phyloP scores from a whole-genome alignment of 2,888 invertebrate genomes.

The Phortica magna region DNA sequence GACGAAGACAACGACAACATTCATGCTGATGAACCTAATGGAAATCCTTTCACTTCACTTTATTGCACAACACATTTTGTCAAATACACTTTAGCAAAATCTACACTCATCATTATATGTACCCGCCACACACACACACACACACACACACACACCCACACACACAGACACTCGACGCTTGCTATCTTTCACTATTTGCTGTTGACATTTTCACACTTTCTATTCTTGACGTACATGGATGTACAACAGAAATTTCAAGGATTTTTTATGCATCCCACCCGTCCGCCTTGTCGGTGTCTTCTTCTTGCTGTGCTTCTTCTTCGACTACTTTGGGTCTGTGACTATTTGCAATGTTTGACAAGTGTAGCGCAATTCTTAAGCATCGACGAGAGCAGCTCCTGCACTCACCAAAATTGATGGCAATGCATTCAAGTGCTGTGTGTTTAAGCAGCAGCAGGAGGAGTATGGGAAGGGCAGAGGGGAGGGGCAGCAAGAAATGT shows the following conservation, averaged over 20 bases:
- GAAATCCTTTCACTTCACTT: conserved; percentile 54
- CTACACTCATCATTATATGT: neutral
- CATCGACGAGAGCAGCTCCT: neutral
- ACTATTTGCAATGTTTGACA: neutral
- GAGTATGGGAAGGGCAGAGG: neutral
- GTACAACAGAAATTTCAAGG: neutral
- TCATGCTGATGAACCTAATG: conserved; percentile 45
- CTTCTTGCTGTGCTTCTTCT: neutral
- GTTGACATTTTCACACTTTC: conserved; percentile 11
- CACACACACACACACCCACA: neutral
- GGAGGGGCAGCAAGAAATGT: neutral
- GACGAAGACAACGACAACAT: neutral
- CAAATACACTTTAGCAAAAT: conserved; percentile 49
- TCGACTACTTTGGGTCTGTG: neutral
- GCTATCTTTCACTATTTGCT: neutral
- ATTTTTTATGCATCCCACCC: too few relatives aligned
- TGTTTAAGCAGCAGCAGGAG: neutral
- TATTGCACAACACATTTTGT: conserved; percentile 57
- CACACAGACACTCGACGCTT: neutral
- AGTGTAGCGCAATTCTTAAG: neutral
- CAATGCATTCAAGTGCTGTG: conserved; percentile 34
- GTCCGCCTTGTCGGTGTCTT: neutral
- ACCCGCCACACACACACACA: neutral
- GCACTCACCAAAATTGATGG: conserved; percentile 45
- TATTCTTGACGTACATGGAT: conserved; percentile 1